phyloP scores from a whole-genome alignment of 2,797 vertebrate species.

The Phalloptychus januarius region DNA sequence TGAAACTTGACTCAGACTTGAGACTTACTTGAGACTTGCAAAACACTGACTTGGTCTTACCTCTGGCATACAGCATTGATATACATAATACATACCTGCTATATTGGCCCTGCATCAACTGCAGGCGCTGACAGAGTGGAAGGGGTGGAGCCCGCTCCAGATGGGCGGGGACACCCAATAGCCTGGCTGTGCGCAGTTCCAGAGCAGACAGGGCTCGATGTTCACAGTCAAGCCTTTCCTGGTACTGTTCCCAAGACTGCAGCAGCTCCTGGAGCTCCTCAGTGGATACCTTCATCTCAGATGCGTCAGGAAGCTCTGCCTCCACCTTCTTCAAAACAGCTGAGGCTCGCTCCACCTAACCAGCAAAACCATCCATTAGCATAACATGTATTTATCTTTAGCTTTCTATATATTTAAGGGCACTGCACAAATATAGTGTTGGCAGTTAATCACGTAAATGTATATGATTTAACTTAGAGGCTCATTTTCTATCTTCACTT shows the following conservation, averaged over 20 bases:
- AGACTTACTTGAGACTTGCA: too few species aligned
- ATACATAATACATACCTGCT: conserved; percentile 71
- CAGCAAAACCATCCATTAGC: not conserved
- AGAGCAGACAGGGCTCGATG: conserved; percentile 84
- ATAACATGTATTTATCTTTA: not conserved
- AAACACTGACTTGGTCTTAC: too few species aligned
- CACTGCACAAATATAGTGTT: not conserved
- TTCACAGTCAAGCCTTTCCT: conserved; percentile 86
- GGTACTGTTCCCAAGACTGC: conserved; percentile 79
- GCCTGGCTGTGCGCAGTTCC: conserved; percentile 79
- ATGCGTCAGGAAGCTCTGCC: conserved; percentile 83
- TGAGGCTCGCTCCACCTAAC: conserved; percentile 87
- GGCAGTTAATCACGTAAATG: not conserved
- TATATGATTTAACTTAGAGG: not conserved
- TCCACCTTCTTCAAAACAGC: conserved; percentile 86
- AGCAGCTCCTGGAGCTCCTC: conserved; percentile 85
- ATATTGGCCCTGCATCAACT: conserved; percentile 83
- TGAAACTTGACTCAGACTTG: too few species aligned
- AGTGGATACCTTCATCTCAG: conserved; percentile 67
- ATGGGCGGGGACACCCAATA: conserved; percentile 79
- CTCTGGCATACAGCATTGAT: too few species aligned
- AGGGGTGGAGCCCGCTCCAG: conserved; percentile 67
- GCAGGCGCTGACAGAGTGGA: conserved; percentile 83
- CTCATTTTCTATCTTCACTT: not conserved
- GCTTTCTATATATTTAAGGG: not conserved